Evolutionary conservation across 2,888 invertebrate genomes (phyloP).

Genomic region (Polia nebulosa): DNA sequence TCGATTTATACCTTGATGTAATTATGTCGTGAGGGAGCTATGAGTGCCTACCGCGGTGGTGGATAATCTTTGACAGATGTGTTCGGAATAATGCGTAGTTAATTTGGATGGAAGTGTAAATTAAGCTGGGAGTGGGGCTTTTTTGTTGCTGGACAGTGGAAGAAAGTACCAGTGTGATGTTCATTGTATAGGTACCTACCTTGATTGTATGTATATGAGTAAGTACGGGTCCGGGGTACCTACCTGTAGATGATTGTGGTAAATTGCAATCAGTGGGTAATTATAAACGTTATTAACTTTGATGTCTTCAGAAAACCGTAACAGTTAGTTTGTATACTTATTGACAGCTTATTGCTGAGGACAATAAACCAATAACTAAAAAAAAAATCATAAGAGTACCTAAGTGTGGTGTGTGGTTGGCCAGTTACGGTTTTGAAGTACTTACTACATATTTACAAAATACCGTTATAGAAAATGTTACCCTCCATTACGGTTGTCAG

Average conservation of each 20-base stretch:
- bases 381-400: neutral
- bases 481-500: constrained; percentile 25
- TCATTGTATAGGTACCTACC: neutral
- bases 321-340: neutral
- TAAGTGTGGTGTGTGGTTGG: too few relatives aligned
- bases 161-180: neutral
- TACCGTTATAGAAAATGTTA: neutral
- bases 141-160: constrained; percentile 3
- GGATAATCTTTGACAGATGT: constrained; percentile 57
- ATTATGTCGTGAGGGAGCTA: constrained; percentile 56
- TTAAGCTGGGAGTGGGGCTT: constrained; percentile 12
- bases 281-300: neutral
- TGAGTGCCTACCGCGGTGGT: constrained; percentile 62
- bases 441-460: neutral
- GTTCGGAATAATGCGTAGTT: constrained; percentile 45
- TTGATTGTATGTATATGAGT: too few relatives aligned
- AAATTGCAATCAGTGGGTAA: neutral
- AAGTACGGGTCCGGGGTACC: too few relatives aligned
- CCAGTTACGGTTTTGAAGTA: too few relatives aligned
- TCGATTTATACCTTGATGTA: constrained; percentile 60
- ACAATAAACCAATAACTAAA: neutral
- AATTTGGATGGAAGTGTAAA: constrained; percentile 54
- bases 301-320: neutral
- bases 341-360: neutral
- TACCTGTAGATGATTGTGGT: neutral